phyloP scores from a whole-genome alignment of 2,888 invertebrate species.

The Galeopsomyia nigrocyanea region DNA sequence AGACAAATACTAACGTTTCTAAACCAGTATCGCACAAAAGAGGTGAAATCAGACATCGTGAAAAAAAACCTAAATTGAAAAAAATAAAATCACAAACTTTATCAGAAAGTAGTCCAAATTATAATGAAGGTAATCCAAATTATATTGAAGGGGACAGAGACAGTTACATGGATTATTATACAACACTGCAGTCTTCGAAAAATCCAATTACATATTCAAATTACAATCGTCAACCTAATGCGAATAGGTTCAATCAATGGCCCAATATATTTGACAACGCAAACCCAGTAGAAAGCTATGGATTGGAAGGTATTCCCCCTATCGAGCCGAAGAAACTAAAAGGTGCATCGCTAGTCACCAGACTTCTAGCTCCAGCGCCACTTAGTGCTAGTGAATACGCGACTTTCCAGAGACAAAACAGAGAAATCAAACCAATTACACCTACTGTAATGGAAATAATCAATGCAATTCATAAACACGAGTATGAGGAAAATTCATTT shows the following conservation, averaged over 20 bases:
- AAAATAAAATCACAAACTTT: too few species aligned
- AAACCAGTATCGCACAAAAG: too few species aligned
- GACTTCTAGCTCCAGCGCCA: slow-evolving; percentile 53
- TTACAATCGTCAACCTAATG: slow-evolving; percentile 27
- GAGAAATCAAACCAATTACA: slow-evolving; percentile 1
- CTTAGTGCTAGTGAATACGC: slow-evolving; percentile 50
- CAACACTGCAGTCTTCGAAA: slow-evolving; percentile 16
- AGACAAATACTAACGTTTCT: too few species aligned
- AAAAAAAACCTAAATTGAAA: too few species aligned
- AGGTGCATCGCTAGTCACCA: slow-evolving; percentile 42
- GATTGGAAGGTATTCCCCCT: slow-evolving; percentile 9
- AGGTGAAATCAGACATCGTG: too few species aligned
- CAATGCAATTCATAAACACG: slow-evolving; percentile 34
- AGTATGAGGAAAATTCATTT: slow-evolving; percentile 7
- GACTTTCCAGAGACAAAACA: slow-evolving; percentile 38
- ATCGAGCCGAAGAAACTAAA: slow-evolving; percentile 20
- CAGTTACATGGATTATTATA: slow-evolving; percentile 17
- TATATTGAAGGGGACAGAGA: slow-evolving; percentile 2
- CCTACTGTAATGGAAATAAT: slow-evolving; percentile 25
- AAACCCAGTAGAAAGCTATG: slow-evolving; percentile 36
- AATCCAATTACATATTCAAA: slow-evolving; percentile 22
- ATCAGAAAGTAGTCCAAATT: too few species aligned
- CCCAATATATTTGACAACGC: slow-evolving; percentile 49
- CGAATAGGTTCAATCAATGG: slow-evolving; percentile 38
- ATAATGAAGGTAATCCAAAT: too few species aligned